Conservation (phyloP, 2,888 invertebrate species). For the Drosophila koepferae region DNA sequence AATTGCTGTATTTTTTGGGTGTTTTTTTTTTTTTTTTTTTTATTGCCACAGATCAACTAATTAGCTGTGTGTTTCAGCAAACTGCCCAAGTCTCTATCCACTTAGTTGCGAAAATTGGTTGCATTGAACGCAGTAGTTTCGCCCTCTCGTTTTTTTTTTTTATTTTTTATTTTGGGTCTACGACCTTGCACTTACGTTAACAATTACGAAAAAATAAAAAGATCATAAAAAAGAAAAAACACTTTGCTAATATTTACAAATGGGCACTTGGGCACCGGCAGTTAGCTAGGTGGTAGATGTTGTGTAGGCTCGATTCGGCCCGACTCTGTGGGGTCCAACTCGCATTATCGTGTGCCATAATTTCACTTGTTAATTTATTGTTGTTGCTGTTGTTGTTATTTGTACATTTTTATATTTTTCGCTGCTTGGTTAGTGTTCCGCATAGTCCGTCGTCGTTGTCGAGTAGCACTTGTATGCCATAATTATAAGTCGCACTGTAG, state of each 20-base stretch:
- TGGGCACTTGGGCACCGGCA: slow-evolving; percentile 22
- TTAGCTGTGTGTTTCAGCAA: slow-evolving; percentile 36
- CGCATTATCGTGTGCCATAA: slow-evolving; percentile 62
- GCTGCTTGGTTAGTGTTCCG: slow-evolving; percentile 26
- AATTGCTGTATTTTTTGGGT: not conserved
- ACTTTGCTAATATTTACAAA: slow-evolving; percentile 27
- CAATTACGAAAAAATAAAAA: slow-evolving; percentile 28
- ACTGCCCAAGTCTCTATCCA: slow-evolving; percentile 19
- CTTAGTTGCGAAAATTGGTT: slow-evolving; percentile 32
- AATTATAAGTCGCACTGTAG: slow-evolving; percentile 62
- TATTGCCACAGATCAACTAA: slow-evolving; percentile 25
- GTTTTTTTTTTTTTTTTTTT: not conserved
- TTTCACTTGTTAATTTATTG: slow-evolving; percentile 45
- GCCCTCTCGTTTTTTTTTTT: not conserved
- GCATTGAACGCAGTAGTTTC: slow-evolving; percentile 39
- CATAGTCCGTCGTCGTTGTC: slow-evolving; percentile 29
- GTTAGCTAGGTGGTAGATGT: not conserved
- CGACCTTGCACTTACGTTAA: slow-evolving; percentile 59
- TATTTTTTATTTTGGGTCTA: slow-evolving; percentile 5
- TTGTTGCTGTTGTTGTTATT: slow-evolving; percentile 16
- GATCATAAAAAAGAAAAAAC: slow-evolving; percentile 15
- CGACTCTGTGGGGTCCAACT: slow-evolving; percentile 1
- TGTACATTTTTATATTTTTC: slow-evolving; percentile 11
- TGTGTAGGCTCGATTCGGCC: not conserved
- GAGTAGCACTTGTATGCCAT: slow-evolving; percentile 72